A percentile compares a stretch with the other conserved stretches of the same genome.
Evolutionary conservation across 2,113 vertebrate species (phyloP).

Genomic region (Channa argus): DNA sequence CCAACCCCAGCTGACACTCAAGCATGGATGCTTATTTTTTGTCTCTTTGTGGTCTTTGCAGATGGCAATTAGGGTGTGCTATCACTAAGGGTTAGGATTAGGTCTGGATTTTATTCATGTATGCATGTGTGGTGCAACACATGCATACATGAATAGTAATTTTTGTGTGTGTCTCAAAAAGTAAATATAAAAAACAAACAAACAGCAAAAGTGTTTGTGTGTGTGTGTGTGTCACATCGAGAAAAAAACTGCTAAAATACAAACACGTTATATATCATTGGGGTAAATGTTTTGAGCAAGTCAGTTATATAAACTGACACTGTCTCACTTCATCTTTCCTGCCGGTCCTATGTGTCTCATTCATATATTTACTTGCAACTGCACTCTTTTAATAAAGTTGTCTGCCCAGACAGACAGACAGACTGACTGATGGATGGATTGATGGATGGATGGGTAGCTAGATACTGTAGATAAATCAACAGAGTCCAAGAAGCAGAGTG

Average conservation of each 20-base stretch:
- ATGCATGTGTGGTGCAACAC: not conserved
- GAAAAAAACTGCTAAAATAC: slow-evolving; percentile 6
- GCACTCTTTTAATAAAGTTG: slow-evolving; percentile 9
- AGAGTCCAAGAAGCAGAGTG: not conserved
- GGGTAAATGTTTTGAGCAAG: slow-evolving; percentile 45
- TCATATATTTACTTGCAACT: slow-evolving; percentile 11
- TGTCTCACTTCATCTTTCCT: slow-evolving; percentile 42
- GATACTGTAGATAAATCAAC: no score
- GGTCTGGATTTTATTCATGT: not conserved
- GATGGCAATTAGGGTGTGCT: not conserved
- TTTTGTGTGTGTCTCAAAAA: slow-evolving; percentile 9
- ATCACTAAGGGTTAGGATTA: not conserved
- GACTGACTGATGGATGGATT: not conserved
- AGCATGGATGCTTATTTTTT: slow-evolving; percentile 4
- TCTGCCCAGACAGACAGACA: not conserved
- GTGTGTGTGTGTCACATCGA: slow-evolving; percentile 3
- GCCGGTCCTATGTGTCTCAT: slow-evolving; percentile 33
- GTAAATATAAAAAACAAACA: not conserved
- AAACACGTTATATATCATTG: slow-evolving; percentile 56
- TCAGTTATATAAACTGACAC: slow-evolving; percentile 41
- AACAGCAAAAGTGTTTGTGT: not conserved
- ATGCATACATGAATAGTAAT: no score
- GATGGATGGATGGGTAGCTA: no score
- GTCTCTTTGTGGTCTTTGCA: slow-evolving; percentile 18
- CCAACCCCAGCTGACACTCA: slow-evolving; percentile 8